Base-by-base conservation (phyloP, 2,888 invertebrate species). In the Drosophila recens region DNA sequence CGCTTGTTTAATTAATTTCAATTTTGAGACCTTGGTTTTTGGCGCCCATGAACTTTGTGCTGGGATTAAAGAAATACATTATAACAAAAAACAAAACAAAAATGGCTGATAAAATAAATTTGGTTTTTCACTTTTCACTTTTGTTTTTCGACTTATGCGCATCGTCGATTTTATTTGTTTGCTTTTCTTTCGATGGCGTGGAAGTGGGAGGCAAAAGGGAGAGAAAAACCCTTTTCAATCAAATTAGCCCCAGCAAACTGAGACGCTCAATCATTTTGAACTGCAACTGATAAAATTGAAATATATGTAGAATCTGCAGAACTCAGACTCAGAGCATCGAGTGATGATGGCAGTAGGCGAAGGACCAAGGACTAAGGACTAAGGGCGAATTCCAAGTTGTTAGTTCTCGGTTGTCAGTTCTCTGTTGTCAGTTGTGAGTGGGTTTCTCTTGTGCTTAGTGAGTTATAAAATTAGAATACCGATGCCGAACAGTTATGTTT, bases 201-300 rank as follows among this genome's bases (percentile, higher is more conserved):
- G 17, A 4, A 10, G 27, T 5, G 3, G 17, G 13, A 13, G 23
- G n/a, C 17, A 38, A 38, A 17, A 40, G 58, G 27, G 1, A 1
- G 27, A n/a, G n/a, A n/a, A 49, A 56, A 82, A 83, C 85, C 82
- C 77, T 85, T 82, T 85, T 83, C 87, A 83, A 83, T 87, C 88
- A 87, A 85, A 85, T 83, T 79, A 74, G 73, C 66, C 46, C 43
- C 64, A 65, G 61, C 52, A 61, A 74, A 64, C 57, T 58, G 63
- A 23, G 76, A 75, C 67, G 58, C 69, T 84, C 87, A 84, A 81
- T 83, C 81, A 87, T 69, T 58, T 54, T 34, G 42, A 57, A 54
- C 56, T 68, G 75, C 73, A 73, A 45, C 48, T 64, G 63, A 57
- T 65, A 54, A 63, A 63, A 58, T 51, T 58, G 49, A 54, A 54